Evolutionary conservation across 2,113 vertebrate genomes (phyloP).

Genomic region (Pseudorasbora parva): DNA sequence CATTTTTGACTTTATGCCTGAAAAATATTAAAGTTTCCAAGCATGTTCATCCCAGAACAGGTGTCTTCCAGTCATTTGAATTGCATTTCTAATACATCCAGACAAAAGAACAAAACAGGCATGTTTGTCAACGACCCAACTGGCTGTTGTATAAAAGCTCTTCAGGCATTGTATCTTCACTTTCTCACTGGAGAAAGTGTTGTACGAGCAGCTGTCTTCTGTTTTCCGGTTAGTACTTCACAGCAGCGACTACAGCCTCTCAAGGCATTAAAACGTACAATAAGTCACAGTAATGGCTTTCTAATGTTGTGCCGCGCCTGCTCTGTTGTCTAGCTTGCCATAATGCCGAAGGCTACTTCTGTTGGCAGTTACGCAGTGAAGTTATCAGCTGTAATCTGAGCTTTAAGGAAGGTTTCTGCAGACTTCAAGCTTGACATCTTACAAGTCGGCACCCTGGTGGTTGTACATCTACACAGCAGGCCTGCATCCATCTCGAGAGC

Average conservation of each 20-base stretch:
- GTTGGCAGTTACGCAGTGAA: neutral
- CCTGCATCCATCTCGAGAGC: conserved; percentile 28
- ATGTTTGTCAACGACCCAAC: neutral
- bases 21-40: neutral
- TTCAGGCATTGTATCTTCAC: neutral
- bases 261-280: conserved; percentile 19
- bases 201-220: conserved; percentile 34
- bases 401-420: conserved; percentile 25
- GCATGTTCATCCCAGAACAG: neutral
- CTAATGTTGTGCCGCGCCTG: conserved; percentile 26
- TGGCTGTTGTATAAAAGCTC: neutral
- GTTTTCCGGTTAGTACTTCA: conserved; percentile 7
- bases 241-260: conserved; percentile 19
- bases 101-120: neutral
- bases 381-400: conserved; percentile 33
- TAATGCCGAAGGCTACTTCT: conserved; percentile 39
- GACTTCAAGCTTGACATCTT: conserved; percentile 24
- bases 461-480: conserved; percentile 41
- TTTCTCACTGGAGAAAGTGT: conserved; percentile 3
- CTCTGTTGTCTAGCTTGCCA: conserved; percentile 11
- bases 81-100: neutral
- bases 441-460: conserved; percentile 35
- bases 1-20: neutral
- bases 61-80: neutral
- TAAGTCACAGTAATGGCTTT: conserved; percentile 39